phyloP scores from a whole-genome alignment of 2,797 vertebrate species.

The Pangasius krempfi region DNA sequence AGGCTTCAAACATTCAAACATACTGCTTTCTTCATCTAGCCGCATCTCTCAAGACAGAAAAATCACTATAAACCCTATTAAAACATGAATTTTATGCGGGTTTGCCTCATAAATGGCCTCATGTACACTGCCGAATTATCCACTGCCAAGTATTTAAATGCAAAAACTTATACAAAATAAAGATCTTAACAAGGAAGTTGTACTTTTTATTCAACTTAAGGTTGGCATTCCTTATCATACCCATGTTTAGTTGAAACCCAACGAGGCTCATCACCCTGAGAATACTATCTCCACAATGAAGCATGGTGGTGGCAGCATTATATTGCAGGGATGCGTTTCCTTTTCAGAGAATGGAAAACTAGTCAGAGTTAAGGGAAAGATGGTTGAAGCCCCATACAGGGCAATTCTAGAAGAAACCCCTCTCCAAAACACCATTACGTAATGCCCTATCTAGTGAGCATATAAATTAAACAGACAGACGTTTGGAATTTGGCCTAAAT shows the following conservation, averaged over 20 bases:
- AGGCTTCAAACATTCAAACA: not conserved
- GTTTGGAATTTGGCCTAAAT: not conserved
- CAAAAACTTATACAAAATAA: not conserved
- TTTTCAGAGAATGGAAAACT: not conserved
- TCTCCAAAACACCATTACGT: not conserved
- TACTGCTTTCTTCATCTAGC: not conserved
- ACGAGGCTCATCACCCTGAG: not conserved
- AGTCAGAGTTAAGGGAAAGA: too few relatives aligned
- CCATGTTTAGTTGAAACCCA: not conserved
- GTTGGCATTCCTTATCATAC: not conserved
- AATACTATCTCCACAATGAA: not conserved
- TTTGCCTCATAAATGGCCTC: too few relatives aligned
- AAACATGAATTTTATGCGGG: not conserved
- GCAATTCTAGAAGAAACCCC: too few relatives aligned
- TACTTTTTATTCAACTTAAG: not conserved
- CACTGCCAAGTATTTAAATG: not conserved
- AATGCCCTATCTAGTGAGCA: not conserved
- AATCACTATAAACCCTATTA: not conserved
- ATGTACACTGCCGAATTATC: not conserved
- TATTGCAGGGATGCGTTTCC: not conserved
- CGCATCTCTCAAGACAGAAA: not conserved
- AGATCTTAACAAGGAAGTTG: not conserved
- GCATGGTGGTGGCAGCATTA: not conserved
- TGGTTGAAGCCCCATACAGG: not conserved
- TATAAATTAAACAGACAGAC: not conserved